A percentile compares a stretch with the other conserved stretches of the same genome.
Conservation (phyloP, 2,113 vertebrate genomes). For the Menidia beryllina region DNA sequence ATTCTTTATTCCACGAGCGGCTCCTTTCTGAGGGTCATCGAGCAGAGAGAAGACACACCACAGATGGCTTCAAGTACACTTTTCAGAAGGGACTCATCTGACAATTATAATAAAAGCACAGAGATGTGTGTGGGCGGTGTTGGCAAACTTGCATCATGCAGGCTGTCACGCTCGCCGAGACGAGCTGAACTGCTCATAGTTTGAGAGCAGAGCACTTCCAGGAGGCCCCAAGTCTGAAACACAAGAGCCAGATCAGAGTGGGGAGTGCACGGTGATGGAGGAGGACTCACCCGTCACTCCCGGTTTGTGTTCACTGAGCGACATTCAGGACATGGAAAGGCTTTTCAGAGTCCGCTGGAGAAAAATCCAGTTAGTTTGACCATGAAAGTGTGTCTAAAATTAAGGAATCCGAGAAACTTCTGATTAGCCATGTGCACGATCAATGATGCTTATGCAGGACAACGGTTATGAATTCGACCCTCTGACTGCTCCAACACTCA, state of each 20-base stretch:
- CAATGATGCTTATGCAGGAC: neutral
- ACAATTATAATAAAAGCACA: constrained; percentile 36
- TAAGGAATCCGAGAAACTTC: neutral
- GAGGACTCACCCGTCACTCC: neutral
- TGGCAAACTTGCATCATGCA: constrained; percentile 18
- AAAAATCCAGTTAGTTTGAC: neutral
- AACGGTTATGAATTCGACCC: neutral
- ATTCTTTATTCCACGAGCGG: neutral
- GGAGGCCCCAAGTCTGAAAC: neutral
- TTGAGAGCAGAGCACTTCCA: neutral
- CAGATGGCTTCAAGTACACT: constrained; percentile 34
- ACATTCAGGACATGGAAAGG: neutral
- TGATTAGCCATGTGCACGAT: no score
- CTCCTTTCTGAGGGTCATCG: constrained; percentile 23
- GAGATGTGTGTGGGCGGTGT: constrained; percentile 17
- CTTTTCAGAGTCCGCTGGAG: neutral
- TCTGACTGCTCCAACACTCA: neutral
- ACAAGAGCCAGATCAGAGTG: neutral
- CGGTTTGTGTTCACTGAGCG: neutral
- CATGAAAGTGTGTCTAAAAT: neutral
- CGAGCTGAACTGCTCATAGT: constrained; percentile 10
- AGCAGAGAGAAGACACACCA: constrained; percentile 18
- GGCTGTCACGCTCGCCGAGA: constrained; percentile 5
- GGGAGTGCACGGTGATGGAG: neutral
- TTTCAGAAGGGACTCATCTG: constrained; percentile 35